These are phyloP conservation scores for Ernsta delagoae DNA, from an alignment of 2,888 invertebrate species.

Conservation along the genomic window DNA sequence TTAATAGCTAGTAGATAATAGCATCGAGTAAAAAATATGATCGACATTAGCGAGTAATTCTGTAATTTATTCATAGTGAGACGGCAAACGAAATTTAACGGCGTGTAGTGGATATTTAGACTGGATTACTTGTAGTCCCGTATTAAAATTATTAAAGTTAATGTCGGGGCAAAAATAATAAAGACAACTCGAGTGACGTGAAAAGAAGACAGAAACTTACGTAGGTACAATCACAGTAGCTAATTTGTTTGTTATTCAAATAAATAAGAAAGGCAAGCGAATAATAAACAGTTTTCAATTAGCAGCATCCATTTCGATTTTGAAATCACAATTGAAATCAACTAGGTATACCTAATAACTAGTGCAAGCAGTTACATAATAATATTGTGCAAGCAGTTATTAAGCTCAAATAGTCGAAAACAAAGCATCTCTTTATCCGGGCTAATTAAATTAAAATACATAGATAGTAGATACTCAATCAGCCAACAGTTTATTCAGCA, in stretches of 20 bases:
- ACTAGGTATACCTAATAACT: neutral
- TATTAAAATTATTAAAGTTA: no score
- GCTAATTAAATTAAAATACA: conserved; percentile 12
- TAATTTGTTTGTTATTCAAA: no score
- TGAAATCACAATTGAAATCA: conserved; percentile 5
- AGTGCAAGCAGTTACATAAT: neutral
- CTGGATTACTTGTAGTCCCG: no score
- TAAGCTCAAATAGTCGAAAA: neutral
- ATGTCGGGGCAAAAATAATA: no score
- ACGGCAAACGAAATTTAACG: neutral
- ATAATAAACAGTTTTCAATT: neutral
- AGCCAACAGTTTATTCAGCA: conserved; percentile 40
- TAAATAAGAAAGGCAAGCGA: no score
- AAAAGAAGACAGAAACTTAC: no score
- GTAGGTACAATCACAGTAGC: no score
- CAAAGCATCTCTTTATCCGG: conserved; percentile 6
- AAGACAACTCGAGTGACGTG: no score
- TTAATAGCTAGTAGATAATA: conserved; percentile 23
- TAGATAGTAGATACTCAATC: conserved; percentile 29
- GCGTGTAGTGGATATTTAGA: no score
- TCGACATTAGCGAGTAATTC: conserved; percentile 15
- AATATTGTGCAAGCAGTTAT: no score
- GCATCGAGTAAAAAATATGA: conserved; percentile 22
- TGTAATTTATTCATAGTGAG: conserved; percentile 7
- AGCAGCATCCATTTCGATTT: neutral